These are phyloP conservation scores for Campylomormyrus tamandua DNA, from an alignment of 2,113 vertebrate genomes.

Conservation along the genomic window DNA sequence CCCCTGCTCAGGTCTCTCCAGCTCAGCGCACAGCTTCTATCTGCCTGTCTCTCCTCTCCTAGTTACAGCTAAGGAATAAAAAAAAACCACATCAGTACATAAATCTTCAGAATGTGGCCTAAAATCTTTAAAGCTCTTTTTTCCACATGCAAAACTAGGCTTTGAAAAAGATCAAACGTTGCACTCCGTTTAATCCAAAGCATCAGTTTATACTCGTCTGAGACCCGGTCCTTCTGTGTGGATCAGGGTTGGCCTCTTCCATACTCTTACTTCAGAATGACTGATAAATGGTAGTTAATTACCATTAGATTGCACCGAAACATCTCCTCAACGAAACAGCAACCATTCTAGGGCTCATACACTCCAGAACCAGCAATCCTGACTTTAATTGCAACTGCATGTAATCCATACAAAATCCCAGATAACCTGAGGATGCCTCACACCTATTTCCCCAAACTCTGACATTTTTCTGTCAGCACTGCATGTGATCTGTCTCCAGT, in stretches of 20 bases:
- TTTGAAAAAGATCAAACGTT: background rate
- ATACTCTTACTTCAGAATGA: background rate
- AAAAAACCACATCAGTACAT: background rate
- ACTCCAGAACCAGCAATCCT: background rate
- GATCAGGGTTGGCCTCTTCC: background rate
- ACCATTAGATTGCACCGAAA: background rate
- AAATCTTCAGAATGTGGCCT: background rate
- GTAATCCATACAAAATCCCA: background rate
- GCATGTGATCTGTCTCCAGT: background rate
- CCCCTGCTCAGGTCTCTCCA: slow-evolving; percentile 30
- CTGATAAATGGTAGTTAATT: background rate
- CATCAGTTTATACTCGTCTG: background rate
- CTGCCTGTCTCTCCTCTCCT: background rate
- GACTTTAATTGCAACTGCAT: background rate
- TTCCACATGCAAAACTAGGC: background rate
- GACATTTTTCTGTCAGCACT: background rate
- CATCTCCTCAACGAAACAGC: background rate
- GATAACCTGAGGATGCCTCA: background rate
- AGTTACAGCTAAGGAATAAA: background rate
- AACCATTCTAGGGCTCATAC: background rate
- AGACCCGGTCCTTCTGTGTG: background rate
- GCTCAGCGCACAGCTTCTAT: background rate
- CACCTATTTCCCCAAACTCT: background rate
- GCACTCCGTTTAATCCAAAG: background rate
- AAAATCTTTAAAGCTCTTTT: background rate